These are phyloP conservation scores for Myrmophylax atrothorax DNA, from an alignment of 2,113 vertebrate genomes.

Conservation along the genomic window DNA sequence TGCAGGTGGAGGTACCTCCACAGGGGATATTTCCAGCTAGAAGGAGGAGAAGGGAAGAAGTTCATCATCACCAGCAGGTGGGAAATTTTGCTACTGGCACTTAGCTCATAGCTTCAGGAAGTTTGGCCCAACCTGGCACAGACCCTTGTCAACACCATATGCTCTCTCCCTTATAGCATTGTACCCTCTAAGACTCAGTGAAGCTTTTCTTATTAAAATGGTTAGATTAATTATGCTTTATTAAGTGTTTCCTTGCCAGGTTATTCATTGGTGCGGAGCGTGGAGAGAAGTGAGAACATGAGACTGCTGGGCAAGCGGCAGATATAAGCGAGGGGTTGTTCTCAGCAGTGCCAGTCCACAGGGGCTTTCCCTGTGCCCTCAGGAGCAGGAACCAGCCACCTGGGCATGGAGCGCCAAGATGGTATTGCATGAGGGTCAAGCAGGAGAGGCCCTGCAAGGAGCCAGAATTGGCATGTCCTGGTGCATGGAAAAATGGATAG, in stretches of 20 bases:
- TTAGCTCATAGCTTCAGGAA: background rate
- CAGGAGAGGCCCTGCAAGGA: background rate
- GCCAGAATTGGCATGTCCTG: background rate
- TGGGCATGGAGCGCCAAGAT: accelerated
- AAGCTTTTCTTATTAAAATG: background rate
- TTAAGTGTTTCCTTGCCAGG: background rate
- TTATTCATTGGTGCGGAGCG: background rate
- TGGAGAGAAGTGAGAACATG: background rate
- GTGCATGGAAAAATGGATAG: background rate
- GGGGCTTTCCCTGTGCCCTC: background rate
- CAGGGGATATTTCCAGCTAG: background rate
- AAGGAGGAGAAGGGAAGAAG: background rate
- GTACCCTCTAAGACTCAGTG: background rate
- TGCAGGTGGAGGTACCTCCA: background rate
- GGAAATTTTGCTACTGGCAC: background rate
- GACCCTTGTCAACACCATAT: background rate
- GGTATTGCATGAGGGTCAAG: background rate
- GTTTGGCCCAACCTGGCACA: background rate
- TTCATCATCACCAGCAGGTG: background rate
- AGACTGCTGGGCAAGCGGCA: background rate
- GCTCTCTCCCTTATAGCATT: background rate
- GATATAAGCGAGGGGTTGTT: accelerated
- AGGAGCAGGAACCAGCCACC: background rate
- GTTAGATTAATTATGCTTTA: background rate
- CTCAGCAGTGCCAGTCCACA: accelerated